Conservation (phyloP, 2,113 vertebrate genomes). For the Melanostigma gelatinosum region DNA sequence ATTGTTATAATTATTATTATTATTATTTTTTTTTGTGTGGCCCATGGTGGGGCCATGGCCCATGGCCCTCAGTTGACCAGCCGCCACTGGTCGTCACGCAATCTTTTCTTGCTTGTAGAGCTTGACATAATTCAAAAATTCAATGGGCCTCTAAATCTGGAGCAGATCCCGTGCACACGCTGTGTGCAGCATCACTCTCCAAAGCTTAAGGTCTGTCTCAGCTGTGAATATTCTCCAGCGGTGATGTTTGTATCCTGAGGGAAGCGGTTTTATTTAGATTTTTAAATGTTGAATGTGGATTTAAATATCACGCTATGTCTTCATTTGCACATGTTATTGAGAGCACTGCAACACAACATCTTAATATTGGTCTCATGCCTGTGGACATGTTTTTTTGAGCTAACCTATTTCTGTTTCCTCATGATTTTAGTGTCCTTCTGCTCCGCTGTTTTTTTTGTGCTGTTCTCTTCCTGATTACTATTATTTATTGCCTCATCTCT, state of each 20-base stretch:
- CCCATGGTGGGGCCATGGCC: too few relatives aligned
- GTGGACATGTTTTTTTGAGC: slow-evolving; percentile 26
- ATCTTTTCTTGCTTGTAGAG: slow-evolving; percentile 20
- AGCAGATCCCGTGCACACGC: slow-evolving; percentile 7
- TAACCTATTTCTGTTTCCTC: slow-evolving; percentile 26
- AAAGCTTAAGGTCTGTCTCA: not conserved
- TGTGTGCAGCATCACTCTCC: not conserved
- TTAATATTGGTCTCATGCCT: slow-evolving; percentile 26
- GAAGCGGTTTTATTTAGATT: not conserved
- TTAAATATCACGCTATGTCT: slow-evolving; percentile 10
- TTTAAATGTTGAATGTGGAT: slow-evolving; percentile 18
- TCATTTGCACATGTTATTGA: slow-evolving; percentile 41
- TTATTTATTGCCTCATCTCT: slow-evolving; percentile 55
- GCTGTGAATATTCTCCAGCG: not conserved
- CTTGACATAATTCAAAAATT: slow-evolving; percentile 10
- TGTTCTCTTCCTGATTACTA: slow-evolving; percentile 10
- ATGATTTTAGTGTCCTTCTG: slow-evolving; percentile 39
- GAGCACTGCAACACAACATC: slow-evolving; percentile 21
- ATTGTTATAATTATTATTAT: too few relatives aligned
- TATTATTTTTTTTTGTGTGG: too few relatives aligned
- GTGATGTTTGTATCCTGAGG: not conserved
- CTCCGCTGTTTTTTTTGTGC: slow-evolving; percentile 23
- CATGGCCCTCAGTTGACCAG: too few relatives aligned
- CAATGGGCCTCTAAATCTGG: not conserved
- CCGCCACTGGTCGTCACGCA: slow-evolving; percentile 11